Base-by-base conservation (phyloP, 1,140 invertebrate species). In the Papilio glaucus region DNA sequence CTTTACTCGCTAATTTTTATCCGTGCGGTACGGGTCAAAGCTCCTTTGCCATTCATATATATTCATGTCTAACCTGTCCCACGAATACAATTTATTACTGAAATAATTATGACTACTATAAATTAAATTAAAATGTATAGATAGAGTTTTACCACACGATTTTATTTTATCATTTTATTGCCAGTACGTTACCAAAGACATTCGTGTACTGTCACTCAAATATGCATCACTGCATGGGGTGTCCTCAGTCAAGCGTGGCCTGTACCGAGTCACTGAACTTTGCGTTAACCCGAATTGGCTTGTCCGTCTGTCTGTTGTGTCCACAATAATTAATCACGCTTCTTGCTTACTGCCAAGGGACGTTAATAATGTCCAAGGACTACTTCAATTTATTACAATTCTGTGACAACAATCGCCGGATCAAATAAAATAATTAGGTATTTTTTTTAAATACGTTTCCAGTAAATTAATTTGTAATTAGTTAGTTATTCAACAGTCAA, bases 251-350 rank as follows among this genome's bases (percentile, higher is more conserved):
- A 69, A 33, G 67, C 67, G 42, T 53, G n/a, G 37, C 37, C 62
- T n/a, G 49, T 79, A 79, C 78, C 71, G 79, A 86, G 87, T 91
- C 89, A 89, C 67, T 89, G 89, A 91, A 88, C 86, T 85, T 83
- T 85, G 77, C 80, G 82, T 84, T 87, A 88, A 84, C 83, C 87
- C 81, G 81, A 90, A 89, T 89, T 87, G 86, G 82, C 81, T 79
- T 84, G 86, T 82, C 85, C 77, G 83, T 86, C 83, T 84, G 85
- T 84, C 74, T 77, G 76, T 76, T 76, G 72, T 85, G 81, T 87
- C 77, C 81, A 81, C 83, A 81, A 89, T 89, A 88, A 89, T 91
- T 91, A 89, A 89, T 91, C 86, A 89, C 82, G 79, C 79, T 79
- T 75, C 78, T 84, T 82, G 78, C 80, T 77, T 85, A 82, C 83